Base-by-base conservation (phyloP, 1,140 invertebrate species). In the Maniola jurtina region DNA sequence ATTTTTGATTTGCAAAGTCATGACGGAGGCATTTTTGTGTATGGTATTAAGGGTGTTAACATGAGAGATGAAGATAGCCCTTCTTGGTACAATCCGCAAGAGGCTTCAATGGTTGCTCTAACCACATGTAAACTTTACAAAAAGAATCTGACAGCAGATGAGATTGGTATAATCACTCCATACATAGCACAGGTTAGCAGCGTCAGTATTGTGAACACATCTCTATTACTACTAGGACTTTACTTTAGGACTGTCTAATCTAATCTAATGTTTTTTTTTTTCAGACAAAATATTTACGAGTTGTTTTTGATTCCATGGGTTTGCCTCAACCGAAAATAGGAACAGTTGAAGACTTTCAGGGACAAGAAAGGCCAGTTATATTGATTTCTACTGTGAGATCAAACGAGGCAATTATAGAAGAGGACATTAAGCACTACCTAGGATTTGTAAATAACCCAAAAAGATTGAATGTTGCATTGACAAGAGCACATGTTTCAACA, bases 271-370 rank as follows among this genome's bases (percentile, higher is more conserved):
- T 48, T 73, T 66, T 66, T 71, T 75, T 68, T 72, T 92, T 92
- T 62, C 75, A 96, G 95, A 95, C 95, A 0, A 92, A 93, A 70
- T 95, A 96, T 87, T 94, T 98, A 33, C 91, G 93, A 48, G 74
- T 93, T 8, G 73, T 96, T 40, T 91, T 97, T n/a, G 88, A 91
- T 14, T 93, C 94, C 11, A 91, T 95, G 68, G 92, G 94, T n/a
- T 80, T 94, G 7, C 82, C 92, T 14, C 79, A 93, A 66, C 96
- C 96, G 4, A 97, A 98, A 93, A 93, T 99, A 45, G 98, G 97
- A 0, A 96, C 96, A 7, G 97, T 98, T 1, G 98, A 99, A 92
- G 98, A 99, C 83, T 99, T 99, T 84, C 98, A 99, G 90, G 98
- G 98, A 6, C 95, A 98, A 91, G 98, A 99, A 88, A 92, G 95